phyloP scores from a whole-genome alignment of 2,888 invertebrate genomes.

The Gnatocerus cornutus region DNA sequence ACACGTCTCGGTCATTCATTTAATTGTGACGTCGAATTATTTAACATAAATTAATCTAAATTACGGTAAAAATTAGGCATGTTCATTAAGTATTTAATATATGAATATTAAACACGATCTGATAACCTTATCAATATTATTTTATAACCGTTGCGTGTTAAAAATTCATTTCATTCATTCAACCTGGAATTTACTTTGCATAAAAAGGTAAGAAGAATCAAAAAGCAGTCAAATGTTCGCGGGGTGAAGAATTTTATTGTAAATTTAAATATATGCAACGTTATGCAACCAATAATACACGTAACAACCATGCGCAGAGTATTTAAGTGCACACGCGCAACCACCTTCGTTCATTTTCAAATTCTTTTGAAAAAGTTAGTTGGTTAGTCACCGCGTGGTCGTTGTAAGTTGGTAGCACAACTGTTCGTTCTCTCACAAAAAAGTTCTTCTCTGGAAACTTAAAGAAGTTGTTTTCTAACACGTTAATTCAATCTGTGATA shows the following conservation, averaged over 20 bases:
- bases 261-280: background rate
- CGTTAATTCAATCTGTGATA: slow-evolving; percentile 4
- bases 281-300: slow-evolving; percentile 3
- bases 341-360: slow-evolving; percentile 6
- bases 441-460: background rate
- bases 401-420: slow-evolving; percentile 1
- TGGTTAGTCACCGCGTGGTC: slow-evolving; percentile 14
- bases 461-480: background rate
- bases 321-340: background rate
- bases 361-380: slow-evolving; percentile 12
- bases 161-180: background rate
- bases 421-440: slow-evolving; percentile 5
- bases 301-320: background rate
- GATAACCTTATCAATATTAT: background rate
- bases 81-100: background rate
- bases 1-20: too few relatives aligned
- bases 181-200: too few relatives aligned
- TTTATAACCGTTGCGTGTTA: background rate
- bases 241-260: too few relatives aligned
- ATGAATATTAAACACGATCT: background rate
- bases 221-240: too few relatives aligned
- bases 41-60: background rate
- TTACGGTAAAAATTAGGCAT: background rate
- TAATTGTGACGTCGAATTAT: too few relatives aligned
- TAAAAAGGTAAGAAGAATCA: too few relatives aligned